Evolutionary conservation across 2,113 vertebrate genomes (phyloP), one percentile per base, ranked within the genome.

Genomic region (Leucoraja erinaceus): DNA sequence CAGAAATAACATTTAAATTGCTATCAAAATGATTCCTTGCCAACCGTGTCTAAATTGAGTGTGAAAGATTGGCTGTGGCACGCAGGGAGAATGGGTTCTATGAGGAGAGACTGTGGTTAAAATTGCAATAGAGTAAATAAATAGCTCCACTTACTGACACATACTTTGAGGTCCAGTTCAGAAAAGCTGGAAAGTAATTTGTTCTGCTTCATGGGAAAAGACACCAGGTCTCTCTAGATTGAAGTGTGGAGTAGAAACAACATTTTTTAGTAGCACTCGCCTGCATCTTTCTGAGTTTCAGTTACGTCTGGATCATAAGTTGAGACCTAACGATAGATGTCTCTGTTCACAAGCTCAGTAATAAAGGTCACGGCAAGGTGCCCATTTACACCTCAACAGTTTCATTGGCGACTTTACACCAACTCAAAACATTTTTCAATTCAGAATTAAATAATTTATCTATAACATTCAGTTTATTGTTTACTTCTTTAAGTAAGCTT

Each of bases 71-170:
- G 68, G 66, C 68, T 74, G 20, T 18, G 25, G 90, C 66, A 74
- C 4, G 68, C 66, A 91, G 66, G 20, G 33, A 74, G 90, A 72
- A 54, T 54, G 66, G 66, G 68, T 47, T 91, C 54, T 72, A 9
- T 72, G 90, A 91, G 90, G 90, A 91, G 68, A 74, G 33, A 72
- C 68, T 91, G 88, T 22, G 90, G 90, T 91, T 91, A 91, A 91
- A 47, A 20, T 74, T 47, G 10, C 90, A 91, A 91, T 91, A 72
- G 72, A 91, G 22, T 91, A 91, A 91, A 91, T 72, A 91, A 91
- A 91, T 74, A 54, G 90, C 90, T 72, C 90, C 68, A 91, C 22
- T 91, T 91, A 91, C 90, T 54, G 68, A 91, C 90, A 91, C 68
- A 91, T 72, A 38, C 38, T 91, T 74, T 72, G 47, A 91, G 90